A percentile compares a stretch with the other conserved stretches of the same genome.
Evolutionary conservation across 2,888 invertebrate species (phyloP).

Genomic region (Dromius quadrimaculatus): DNA sequence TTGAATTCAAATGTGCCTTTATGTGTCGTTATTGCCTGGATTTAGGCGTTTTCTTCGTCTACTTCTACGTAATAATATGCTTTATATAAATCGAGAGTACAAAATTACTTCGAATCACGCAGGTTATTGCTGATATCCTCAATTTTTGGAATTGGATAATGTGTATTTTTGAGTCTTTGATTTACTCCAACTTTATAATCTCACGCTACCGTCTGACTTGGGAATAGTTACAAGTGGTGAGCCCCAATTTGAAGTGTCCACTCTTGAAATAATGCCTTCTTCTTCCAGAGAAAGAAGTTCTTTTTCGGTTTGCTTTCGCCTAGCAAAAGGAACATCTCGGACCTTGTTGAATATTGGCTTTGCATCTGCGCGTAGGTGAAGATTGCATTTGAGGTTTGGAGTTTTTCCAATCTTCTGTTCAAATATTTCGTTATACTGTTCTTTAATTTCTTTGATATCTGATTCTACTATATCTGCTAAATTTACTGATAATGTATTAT

Average conservation of each 20-base stretch:
- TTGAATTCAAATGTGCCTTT: no score
- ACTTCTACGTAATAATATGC: no score
- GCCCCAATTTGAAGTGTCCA: constrained; percentile 9
- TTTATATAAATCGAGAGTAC: no score
- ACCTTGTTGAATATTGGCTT: background rate
- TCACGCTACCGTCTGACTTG: background rate
- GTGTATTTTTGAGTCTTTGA: background rate
- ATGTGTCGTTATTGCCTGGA: no score
- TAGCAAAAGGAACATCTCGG: constrained; percentile 11
- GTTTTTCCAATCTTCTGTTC: constrained; percentile 7
- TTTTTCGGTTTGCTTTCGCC: background rate
- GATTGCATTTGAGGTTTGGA: background rate
- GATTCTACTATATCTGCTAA: background rate
- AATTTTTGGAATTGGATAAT: constrained; percentile 9
- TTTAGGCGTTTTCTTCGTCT: no score
- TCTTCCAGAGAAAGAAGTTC: background rate
- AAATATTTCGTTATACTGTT: background rate
- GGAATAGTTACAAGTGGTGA: background rate
- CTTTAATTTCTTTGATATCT: no score
- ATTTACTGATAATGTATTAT: background rate
- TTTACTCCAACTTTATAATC: constrained; percentile 16
- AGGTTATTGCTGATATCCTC: background rate
- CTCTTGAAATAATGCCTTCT: constrained; percentile 13
- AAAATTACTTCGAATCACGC: background rate
- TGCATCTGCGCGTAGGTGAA: background rate